These are phyloP conservation scores for Aphis gossypii DNA, from an alignment of 1,140 invertebrate genomes.

Conservation along the genomic window DNA sequence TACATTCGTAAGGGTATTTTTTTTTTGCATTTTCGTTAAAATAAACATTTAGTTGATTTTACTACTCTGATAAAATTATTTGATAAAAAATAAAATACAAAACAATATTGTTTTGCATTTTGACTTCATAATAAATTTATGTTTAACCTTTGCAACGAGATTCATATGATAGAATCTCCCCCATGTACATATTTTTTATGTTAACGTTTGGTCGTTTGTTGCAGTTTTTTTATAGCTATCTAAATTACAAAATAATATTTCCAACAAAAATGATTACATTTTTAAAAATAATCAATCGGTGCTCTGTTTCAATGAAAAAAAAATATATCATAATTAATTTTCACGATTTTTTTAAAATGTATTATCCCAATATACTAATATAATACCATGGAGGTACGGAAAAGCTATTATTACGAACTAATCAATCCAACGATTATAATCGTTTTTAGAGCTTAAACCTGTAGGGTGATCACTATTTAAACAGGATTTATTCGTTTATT, in stretches of 20 bases:
- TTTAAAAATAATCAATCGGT: not conserved
- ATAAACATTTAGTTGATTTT: not conserved
- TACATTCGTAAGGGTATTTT: not conserved
- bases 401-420: not conserved
- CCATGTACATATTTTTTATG: conserved; percentile 30
- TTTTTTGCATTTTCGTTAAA: not conserved
- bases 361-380: not conserved
- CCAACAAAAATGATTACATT: not conserved
- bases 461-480: not conserved
- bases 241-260: not conserved
- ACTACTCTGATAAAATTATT: conserved; percentile 15
- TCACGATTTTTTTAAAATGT: not conserved
- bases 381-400: not conserved
- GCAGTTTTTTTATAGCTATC: not conserved
- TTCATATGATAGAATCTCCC: conserved; percentile 7
- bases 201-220: not conserved
- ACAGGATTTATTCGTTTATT: not conserved
- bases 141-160: conserved; percentile 37
- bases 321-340: not conserved
- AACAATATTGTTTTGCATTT: conserved; percentile 17
- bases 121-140: not conserved
- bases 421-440: not conserved
- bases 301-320: not conserved
- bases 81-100: conserved; percentile 22
- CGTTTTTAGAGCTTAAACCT: not conserved